Base-by-base conservation (phyloP, 2,888 invertebrate genomes). In the Thera britannica region DNA sequence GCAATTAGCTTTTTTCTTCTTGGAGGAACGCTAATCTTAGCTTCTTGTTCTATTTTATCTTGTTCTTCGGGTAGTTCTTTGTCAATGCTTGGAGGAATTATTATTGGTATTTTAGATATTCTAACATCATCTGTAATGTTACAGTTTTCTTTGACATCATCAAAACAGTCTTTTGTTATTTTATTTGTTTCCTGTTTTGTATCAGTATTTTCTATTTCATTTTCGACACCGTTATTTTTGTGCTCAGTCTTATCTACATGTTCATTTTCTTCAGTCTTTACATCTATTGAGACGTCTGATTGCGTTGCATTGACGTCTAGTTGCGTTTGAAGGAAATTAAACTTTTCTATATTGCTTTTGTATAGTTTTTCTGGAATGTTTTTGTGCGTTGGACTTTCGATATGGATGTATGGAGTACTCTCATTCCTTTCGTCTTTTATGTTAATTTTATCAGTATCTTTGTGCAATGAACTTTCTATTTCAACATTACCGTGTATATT, bases 301-400 rank as follows among this genome's bases (percentile, higher is more conserved):
- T 23, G 23, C 23, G 23, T 23, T 23, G 23, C 23, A 23, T 23
- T 23, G 23, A 23, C 23, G 23, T 23, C 23, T 65, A 92, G 78
- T 80, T 90, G 92, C 68, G 92, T 91, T 89, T 92, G 92, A 79
- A 93, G 82, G 79, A 92, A 92, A 85, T 85, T 89, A 61, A 88
- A 88, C 79, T 92, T 90, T 58, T 90, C 86, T 73, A 86, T 78
- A 79, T 87, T 89, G 76, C 85, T 93, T 82, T 88, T 92, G 78
- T 93, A 93, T 9, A 84, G 74, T 78, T 82, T 90, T 71, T 90
- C 85, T 64, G 89, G 85, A 64, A 73, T 73, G 67, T 77, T 79
- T 70, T 71, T 68, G 34, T 52, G 12, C 34, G 49, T 51, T 56
- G 52, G 38, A 56, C 49, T 67, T 61, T 65, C 65, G 51, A 65